Conservation (phyloP, 1,140 invertebrate genomes). For the Hyles euphorbiae region DNA sequence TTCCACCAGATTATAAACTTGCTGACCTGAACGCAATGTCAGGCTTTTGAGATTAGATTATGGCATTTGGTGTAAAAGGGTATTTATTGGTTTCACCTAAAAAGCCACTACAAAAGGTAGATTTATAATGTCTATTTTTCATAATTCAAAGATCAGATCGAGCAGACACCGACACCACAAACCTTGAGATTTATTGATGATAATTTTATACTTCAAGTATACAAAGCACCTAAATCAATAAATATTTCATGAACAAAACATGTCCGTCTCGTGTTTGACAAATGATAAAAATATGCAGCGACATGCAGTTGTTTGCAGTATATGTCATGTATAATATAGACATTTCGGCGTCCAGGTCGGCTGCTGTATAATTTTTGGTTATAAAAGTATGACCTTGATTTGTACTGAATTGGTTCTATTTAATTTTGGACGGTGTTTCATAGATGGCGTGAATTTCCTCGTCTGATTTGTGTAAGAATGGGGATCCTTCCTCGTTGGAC, state of each 20-base stretch:
- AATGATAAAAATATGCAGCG: constrained; percentile 16
- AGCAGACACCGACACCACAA: constrained; percentile 3
- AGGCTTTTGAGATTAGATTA: too few relatives aligned
- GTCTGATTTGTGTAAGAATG: too few relatives aligned
- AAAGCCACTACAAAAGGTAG: too few relatives aligned
- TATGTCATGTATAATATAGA: constrained; percentile 50
- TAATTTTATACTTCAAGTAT: constrained; percentile 43
- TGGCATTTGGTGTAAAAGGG: too few relatives aligned
- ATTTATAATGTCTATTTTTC: too few relatives aligned
- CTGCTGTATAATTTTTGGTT: constrained; percentile 38
- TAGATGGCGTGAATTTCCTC: too few relatives aligned
- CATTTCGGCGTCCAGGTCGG: constrained; percentile 56
- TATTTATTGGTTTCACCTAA: too few relatives aligned
- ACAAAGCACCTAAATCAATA: constrained; percentile 18
- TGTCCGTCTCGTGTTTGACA: too few relatives aligned
- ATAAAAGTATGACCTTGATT: constrained; percentile 40
- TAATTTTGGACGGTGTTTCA: background rate
- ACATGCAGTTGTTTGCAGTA: constrained; percentile 67
- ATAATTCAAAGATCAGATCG: too few relatives aligned
- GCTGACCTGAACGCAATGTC: too few relatives aligned
- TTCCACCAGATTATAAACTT: too few relatives aligned
- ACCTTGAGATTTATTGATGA: constrained; percentile 45
- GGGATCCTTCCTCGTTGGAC: too few relatives aligned
- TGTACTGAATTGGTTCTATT: background rate
- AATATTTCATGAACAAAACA: background rate